phyloP scores from a whole-genome alignment of 2,797 vertebrate genomes.

The Leontopithecus rosalia region DNA sequence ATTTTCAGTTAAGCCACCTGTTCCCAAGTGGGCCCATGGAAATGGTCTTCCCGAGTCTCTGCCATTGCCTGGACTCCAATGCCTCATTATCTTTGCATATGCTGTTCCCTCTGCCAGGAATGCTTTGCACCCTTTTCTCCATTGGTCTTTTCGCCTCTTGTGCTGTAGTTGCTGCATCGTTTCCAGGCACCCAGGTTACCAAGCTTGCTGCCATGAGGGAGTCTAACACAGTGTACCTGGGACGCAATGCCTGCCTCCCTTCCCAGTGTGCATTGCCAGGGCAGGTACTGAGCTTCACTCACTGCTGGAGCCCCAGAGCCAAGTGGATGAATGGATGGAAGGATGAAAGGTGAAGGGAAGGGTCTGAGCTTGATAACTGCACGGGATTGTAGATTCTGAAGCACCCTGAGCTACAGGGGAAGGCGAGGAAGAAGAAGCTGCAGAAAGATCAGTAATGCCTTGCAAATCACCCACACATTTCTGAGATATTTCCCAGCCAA shows the following conservation, averaged over 20 bases:
- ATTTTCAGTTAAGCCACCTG: neutral
- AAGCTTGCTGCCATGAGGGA: neutral
- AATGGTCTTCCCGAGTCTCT: neutral
- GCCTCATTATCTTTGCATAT: neutral
- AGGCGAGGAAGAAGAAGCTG: neutral
- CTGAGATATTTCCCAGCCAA: neutral
- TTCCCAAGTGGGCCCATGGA: no score
- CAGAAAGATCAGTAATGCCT: neutral
- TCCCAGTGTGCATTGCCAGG: rapidly evolving
- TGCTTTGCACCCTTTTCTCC: neutral
- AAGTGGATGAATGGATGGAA: neutral
- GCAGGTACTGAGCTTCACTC: neutral
- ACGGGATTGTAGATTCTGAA: neutral
- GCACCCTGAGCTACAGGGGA: neutral
- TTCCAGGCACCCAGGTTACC: neutral
- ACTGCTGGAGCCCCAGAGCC: neutral
- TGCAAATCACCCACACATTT: neutral
- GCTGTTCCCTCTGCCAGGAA: neutral
- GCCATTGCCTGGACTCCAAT: neutral
- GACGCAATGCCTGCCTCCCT: neutral
- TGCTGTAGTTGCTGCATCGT: neutral
- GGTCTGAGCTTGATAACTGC: neutral
- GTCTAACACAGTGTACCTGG: neutral
- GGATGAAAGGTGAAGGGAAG: neutral
- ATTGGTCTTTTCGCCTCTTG: neutral